Conservation (phyloP, 2,888 invertebrate genomes). For the Acanthosepion pharaonis region DNA sequence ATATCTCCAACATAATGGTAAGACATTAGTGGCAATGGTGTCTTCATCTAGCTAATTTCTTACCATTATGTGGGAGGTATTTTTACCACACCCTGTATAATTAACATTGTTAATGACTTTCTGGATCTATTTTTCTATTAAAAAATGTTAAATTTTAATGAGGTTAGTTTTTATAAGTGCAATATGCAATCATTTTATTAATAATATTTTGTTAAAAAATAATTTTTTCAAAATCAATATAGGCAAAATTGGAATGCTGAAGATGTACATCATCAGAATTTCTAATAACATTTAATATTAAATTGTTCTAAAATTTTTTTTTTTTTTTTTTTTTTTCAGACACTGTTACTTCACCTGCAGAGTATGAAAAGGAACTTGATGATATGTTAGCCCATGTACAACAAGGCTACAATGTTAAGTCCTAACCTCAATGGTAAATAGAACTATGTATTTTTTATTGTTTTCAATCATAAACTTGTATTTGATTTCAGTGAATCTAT, state of each 20-base stretch:
- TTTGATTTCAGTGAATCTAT: neutral
- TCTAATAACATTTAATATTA: too few species aligned
- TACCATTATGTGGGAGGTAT: too few species aligned
- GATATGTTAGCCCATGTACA: conserved; percentile 57
- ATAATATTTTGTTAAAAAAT: too few species aligned
- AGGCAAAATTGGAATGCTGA: neutral
- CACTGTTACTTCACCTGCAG: conserved; percentile 56
- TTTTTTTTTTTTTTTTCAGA: conserved; percentile 46
- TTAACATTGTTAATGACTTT: too few species aligned
- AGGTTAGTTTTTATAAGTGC: neutral
- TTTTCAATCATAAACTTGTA: neutral
- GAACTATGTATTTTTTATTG: neutral
- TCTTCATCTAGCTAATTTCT: too few species aligned
- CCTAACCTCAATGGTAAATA: conserved; percentile 23
- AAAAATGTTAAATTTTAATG: neutral
- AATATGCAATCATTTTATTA: too few species aligned
- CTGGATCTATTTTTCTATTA: too few species aligned
- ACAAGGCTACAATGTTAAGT: conserved; percentile 36
- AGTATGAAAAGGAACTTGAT: conserved; percentile 66
- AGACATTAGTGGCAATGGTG: too few species aligned
- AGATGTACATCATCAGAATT: neutral
- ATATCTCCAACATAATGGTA: too few species aligned
- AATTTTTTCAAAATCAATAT: too few species aligned
- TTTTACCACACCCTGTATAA: too few species aligned
- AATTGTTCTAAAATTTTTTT: too few species aligned